A percentile compares a stretch with the other conserved stretches of the same genome.
These are phyloP conservation scores for Machimus rusticus DNA, from an alignment of 2,888 invertebrate species.

Conservation along the genomic window DNA sequence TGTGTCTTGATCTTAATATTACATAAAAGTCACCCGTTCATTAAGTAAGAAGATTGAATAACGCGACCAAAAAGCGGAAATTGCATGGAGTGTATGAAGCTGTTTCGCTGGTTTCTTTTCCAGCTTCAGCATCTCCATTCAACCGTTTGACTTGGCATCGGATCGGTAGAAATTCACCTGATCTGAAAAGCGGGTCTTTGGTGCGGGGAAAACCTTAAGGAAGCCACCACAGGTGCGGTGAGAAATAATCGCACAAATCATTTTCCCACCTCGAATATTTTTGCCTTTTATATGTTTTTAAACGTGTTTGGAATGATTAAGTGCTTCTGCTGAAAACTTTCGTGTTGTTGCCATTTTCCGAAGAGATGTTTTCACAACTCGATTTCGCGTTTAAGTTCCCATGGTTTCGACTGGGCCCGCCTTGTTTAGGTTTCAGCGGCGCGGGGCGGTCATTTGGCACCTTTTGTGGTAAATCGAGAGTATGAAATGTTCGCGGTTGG, in stretches of 20 bases:
- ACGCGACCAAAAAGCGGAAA: slow-evolving; percentile 29
- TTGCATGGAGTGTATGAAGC: slow-evolving; percentile 18
- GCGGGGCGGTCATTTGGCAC: background rate
- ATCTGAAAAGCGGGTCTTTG: background rate
- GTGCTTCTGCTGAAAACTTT: slow-evolving; percentile 2
- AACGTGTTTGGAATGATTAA: slow-evolving; percentile 18
- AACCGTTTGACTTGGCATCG: background rate
- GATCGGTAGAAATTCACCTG: background rate
- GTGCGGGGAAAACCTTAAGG: background rate
- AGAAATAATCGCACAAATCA: background rate
- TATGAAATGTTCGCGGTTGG: background rate
- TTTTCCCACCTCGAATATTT: slow-evolving; percentile 19
- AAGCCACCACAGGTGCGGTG: background rate
- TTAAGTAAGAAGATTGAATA: slow-evolving; percentile 31
- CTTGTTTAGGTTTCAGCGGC: background rate
- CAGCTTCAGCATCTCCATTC: slow-evolving; percentile 12
- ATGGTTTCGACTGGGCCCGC: background rate
- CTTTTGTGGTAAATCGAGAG: slow-evolving; percentile 10
- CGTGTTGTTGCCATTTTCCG: slow-evolving; percentile 28
- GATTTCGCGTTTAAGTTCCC: slow-evolving; percentile 23
- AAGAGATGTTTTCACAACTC: slow-evolving; percentile 22
- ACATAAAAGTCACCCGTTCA: slow-evolving; percentile 34
- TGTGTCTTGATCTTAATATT: slow-evolving; percentile 31
- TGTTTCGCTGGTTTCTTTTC: slow-evolving; percentile 16
- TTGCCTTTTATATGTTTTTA: background rate